Evolutionary conservation across 1,140 invertebrate species (phyloP).

Genomic region (Maniola jurtina): DNA sequence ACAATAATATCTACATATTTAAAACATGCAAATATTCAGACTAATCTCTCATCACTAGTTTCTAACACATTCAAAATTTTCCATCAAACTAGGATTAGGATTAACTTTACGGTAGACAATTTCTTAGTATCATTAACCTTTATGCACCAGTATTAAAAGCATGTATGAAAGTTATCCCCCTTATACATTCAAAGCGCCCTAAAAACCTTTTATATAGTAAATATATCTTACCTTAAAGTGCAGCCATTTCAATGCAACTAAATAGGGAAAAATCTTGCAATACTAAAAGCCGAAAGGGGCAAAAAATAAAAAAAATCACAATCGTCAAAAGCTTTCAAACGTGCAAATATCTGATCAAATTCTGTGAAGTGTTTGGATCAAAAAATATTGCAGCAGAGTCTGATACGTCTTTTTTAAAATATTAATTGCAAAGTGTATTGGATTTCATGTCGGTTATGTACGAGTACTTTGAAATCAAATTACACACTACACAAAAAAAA

Average conservation of each 20-base stretch:
- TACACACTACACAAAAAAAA: no score
- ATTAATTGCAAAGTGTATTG: no score
- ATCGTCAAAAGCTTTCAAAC: conserved; percentile 78
- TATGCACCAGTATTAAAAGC: conserved; percentile 45
- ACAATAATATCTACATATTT: no score
- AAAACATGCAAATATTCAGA: no score
- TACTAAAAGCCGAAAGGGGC: conserved; percentile 45
- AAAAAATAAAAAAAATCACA: conserved; percentile 76
- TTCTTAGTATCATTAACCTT: not conserved
- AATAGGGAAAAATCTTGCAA: conserved; percentile 47
- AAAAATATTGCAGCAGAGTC: no score
- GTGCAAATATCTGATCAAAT: conserved; percentile 42
- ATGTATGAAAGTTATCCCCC: conserved; percentile 60
- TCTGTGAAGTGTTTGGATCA: not conserved
- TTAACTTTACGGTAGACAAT: not conserved
- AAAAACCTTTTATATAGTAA: conserved; percentile 29
- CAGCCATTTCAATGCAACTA: conserved; percentile 47
- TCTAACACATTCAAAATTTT: no score
- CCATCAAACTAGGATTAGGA: not conserved
- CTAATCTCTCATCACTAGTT: no score
- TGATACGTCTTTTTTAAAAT: no score
- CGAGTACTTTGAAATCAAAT: no score
- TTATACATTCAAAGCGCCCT: conserved; percentile 27
- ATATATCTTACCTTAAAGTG: conserved; percentile 50
- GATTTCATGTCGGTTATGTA: no score